Evolutionary conservation across 2,888 invertebrate genomes (phyloP).

Genomic region (Pammene aurita): DNA sequence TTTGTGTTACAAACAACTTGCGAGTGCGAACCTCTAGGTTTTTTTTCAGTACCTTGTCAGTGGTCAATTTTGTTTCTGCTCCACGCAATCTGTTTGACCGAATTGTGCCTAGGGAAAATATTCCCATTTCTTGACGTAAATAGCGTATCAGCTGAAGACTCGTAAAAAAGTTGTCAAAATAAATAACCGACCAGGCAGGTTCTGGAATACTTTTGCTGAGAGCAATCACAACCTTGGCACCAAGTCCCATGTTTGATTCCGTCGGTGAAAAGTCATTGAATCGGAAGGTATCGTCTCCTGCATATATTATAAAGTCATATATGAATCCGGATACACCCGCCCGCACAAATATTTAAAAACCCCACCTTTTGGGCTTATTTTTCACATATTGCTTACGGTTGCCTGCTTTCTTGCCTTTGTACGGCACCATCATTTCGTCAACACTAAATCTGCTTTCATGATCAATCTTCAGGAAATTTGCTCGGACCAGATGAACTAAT

Average conservation of each 20-base stretch:
- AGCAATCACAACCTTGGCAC: constrained; percentile 4
- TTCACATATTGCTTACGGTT: constrained; percentile 50
- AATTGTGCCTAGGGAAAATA: constrained; percentile 10
- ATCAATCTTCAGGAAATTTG: too few relatives aligned
- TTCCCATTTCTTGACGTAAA: constrained; percentile 3
- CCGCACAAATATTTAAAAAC: constrained; percentile 48
- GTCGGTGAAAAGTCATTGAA: neutral
- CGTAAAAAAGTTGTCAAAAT: constrained; percentile 21
- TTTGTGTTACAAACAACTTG: too few relatives aligned
- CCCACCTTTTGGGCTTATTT: constrained; percentile 50
- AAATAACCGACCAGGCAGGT: neutral
- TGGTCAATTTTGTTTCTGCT: neutral
- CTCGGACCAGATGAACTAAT: too few relatives aligned
- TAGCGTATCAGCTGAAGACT: constrained; percentile 3
- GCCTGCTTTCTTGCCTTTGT: constrained; percentile 50
- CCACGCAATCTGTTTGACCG: constrained; percentile 7
- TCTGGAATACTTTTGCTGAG: constrained; percentile 3
- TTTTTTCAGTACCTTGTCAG: constrained; percentile 10
- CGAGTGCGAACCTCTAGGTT: too few relatives aligned
- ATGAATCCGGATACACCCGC: constrained; percentile 46
- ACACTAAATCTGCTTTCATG: too few relatives aligned
- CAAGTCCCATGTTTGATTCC: constrained; percentile 11
- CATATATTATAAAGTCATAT: constrained; percentile 32
- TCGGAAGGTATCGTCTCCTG: neutral
- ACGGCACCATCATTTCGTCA: constrained; percentile 51